These are phyloP conservation scores for Aquatica leii DNA, from an alignment of 2,888 invertebrate genomes.

Conservation along the genomic window DNA sequence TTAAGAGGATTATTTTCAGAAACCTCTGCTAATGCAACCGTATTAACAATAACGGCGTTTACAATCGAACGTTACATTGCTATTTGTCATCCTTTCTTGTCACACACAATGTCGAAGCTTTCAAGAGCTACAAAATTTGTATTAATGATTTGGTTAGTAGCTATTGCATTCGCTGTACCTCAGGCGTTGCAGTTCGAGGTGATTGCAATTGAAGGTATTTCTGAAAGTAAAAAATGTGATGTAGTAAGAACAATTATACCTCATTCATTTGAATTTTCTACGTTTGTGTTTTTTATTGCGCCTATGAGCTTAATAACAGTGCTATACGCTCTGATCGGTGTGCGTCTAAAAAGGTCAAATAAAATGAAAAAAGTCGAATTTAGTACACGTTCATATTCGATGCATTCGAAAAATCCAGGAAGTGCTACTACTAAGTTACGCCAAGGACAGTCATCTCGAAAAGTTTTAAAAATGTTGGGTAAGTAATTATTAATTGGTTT, in stretches of 20 bases:
- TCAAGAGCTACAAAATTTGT: conserved; percentile 85
- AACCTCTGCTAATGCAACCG: conserved; percentile 80
- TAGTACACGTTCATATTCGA: not conserved
- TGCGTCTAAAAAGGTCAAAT: conserved; percentile 73
- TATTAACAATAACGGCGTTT: conserved; percentile 73
- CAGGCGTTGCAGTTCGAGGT: conserved; percentile 68
- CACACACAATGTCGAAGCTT: conserved; percentile 87
- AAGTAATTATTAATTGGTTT: conserved; percentile 57
- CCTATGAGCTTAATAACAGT: conserved; percentile 89
- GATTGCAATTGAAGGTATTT: conserved; percentile 53
- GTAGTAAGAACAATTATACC: conserved; percentile 66
- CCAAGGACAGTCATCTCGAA: conserved; percentile 53
- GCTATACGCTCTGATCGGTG: conserved; percentile 79
- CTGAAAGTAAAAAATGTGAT: conserved; percentile 60
- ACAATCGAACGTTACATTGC: conserved; percentile 76
- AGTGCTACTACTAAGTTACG: conserved; percentile 32
- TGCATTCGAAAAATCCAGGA: not conserved
- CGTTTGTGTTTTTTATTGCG: conserved; percentile 82
- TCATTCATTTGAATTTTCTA: conserved; percentile 81
- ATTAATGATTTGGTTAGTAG: conserved; percentile 80
- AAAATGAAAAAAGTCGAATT: conserved; percentile 58
- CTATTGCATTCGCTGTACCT: conserved; percentile 77
- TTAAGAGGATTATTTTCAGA: conserved; percentile 81
- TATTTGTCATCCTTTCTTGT: conserved; percentile 73
- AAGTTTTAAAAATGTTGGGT: conserved; percentile 84